These are phyloP conservation scores for Trisateles emortualis DNA, from an alignment of 2,888 invertebrate species.

Conservation along the genomic window DNA sequence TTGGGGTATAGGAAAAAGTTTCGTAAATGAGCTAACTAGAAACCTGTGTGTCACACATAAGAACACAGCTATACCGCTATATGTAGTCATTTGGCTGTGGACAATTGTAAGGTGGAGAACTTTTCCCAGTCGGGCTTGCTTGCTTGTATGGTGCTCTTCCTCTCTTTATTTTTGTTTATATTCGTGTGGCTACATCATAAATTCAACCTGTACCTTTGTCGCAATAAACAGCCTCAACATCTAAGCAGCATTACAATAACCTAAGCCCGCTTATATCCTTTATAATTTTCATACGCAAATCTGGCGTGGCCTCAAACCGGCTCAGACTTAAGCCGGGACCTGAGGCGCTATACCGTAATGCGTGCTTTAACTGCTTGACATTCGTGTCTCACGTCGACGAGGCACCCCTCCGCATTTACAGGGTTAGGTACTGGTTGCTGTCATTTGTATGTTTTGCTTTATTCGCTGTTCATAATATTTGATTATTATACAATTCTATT, in stretches of 20 bases:
- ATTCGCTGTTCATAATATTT: too few relatives aligned
- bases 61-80: too few relatives aligned
- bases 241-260: slow-evolving; percentile 20
- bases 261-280: slow-evolving; percentile 43
- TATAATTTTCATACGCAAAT: slow-evolving; percentile 49
- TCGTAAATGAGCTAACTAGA: too few relatives aligned
- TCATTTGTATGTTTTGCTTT: too few relatives aligned
- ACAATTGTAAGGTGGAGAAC: too few relatives aligned
- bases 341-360: slow-evolving; percentile 33
- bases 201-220: background rate
- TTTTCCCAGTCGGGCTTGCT: too few relatives aligned
- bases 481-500: too few relatives aligned
- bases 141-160: too few relatives aligned
- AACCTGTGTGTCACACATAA: too few relatives aligned
- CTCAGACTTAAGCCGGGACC: slow-evolving; percentile 40
- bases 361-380: slow-evolving; percentile 38
- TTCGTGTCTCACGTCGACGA: slow-evolving; percentile 31
- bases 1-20: too few relatives aligned
- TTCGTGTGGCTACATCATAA: background rate
- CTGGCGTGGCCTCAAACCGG: slow-evolving; percentile 38
- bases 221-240: slow-evolving; percentile 11
- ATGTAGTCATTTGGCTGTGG: too few relatives aligned
- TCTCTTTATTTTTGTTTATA: too few relatives aligned
- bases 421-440: background rate
- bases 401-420: slow-evolving; percentile 27